Base-by-base conservation (phyloP, 2,888 invertebrate genomes). In the Andrena trimmerana region DNA sequence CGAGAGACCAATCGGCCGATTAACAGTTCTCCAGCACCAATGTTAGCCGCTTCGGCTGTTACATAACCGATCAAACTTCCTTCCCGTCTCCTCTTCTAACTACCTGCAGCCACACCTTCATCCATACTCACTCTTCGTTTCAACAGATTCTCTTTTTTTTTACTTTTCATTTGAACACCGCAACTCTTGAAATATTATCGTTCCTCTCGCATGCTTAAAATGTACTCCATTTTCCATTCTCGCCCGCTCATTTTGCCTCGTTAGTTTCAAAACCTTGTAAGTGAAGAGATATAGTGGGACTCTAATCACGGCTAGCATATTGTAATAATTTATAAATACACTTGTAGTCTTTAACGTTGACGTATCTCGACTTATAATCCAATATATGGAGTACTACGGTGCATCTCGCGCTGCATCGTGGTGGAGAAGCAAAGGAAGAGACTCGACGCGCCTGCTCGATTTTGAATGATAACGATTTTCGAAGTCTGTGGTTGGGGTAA, bases 181-280 rank as follows among this genome's bases (percentile, higher is more conserved):
- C 7, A 33, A 33, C 2, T 33, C 33, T 33, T 33, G 33, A 2
- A 33, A 33, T 33, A 33, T 33, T 33, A 33, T 6, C 7, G 59
- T 4, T 50, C 36, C 48, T 68, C 63, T 72, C 24, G 33, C 70
- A 71, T 20, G 16, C 8, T 59, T 27, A 57, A 57, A 54, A 20
- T 31, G 20, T n/a, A 31, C 10, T 68, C 65, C 7, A 24, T 62
- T 72, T 13, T 50, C 31, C 78, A 72, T 57, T 79, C 68, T 65
- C 70, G 24, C 31, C 20, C 73, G 69, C 24, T 67, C n/a, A 31
- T 65, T 33, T 67, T 80, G 16, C 83, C 83, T 84, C 83, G 83
- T 85, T 88, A 89, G 81, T 86, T 90, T 90, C 89, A 89, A 90
- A 89, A 89, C 86, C 89, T 90, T 90, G 88, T 88, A 87, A 86